These are phyloP conservation scores for Caenorhabditis tropicalis DNA, from an alignment of 1,140 invertebrate genomes.

Conservation along the genomic window DNA sequence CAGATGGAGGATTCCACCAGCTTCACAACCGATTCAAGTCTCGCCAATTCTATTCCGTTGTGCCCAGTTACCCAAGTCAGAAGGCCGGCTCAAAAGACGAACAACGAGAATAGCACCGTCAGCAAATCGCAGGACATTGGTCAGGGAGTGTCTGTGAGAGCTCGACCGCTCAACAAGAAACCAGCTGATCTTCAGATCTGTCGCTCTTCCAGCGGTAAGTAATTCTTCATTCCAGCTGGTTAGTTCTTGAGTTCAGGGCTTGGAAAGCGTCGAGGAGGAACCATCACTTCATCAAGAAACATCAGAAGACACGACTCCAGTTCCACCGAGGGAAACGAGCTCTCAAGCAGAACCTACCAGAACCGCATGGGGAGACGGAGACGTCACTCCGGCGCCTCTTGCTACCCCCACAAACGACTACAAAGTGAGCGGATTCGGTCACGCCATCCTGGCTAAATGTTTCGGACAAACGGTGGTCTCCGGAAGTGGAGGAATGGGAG, in stretches of 20 bases:
- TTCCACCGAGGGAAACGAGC: background rate
- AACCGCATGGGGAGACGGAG: background rate
- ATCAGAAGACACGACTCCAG: background rate
- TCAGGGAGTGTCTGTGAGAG: background rate
- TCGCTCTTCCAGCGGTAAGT: background rate
- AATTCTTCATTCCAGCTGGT: too few relatives aligned
- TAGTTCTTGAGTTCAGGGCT: too few relatives aligned
- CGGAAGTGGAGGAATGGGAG: background rate
- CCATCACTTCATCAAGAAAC: background rate
- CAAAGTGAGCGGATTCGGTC: conserved; percentile 14
- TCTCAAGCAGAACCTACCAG: background rate
- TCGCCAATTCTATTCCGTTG: too few relatives aligned
- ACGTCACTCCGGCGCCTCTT: background rate
- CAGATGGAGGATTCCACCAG: too few relatives aligned
- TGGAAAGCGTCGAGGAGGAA: too few relatives aligned
- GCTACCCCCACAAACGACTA: background rate
- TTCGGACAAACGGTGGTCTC: background rate
- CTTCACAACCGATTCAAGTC: background rate
- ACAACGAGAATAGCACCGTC: too few relatives aligned
- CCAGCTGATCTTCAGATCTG: too few relatives aligned
- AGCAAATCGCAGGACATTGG: background rate
- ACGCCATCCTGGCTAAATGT: background rate
- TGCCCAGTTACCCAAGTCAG: too few relatives aligned
- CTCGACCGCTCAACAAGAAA: background rate
- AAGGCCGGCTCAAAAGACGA: too few relatives aligned